A percentile compares a stretch with the other conserved stretches of the same genome.
phyloP scores from a whole-genome alignment of 30 jellyfish, hydroid and myxozoan species.

The Cassiopea andromeda region DNA sequence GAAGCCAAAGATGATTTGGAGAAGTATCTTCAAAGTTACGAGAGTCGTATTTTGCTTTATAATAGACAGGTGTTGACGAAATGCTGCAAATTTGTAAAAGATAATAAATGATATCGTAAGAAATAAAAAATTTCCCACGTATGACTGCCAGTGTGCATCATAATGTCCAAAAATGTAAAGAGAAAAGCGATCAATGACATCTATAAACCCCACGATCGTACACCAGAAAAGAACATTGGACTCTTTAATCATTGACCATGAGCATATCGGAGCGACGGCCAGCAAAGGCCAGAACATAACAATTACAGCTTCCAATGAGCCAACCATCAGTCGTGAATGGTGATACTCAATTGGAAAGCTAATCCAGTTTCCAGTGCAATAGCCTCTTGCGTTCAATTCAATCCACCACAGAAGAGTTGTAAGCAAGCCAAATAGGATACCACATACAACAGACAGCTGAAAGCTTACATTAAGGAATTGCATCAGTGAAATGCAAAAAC shows the following conservation, averaged over 20 bases:
- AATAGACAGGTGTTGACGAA: not conserved
- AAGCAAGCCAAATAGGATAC: slow-evolving; percentile 14
- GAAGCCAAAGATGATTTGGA: slow-evolving; percentile 7
- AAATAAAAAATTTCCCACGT: slow-evolving; percentile 23
- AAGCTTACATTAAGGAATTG: not conserved
- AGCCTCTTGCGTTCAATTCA: slow-evolving; percentile 6
- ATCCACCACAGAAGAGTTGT: slow-evolving; percentile 35
- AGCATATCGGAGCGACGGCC: not conserved
- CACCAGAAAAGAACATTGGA: not conserved
- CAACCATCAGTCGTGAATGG: slow-evolving; percentile 2
- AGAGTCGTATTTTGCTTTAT: not conserved
- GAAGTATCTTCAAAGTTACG: slow-evolving; percentile 2
- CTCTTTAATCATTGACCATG: not conserved
- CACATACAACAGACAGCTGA: not conserved
- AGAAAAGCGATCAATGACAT: slow-evolving; percentile 6
- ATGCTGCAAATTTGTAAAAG: not conserved
- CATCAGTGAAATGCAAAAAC: not conserved
- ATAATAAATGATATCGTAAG: not conserved
- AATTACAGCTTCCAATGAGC: not conserved
- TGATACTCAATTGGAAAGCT: not conserved
- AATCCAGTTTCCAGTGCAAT: slow-evolving; percentile 24
- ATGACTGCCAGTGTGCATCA: slow-evolving; percentile 15
- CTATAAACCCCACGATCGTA: not conserved
- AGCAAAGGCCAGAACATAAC: slow-evolving; percentile 20
- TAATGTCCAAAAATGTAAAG: slow-evolving; percentile 4